Conservation (phyloP, 2,888 invertebrate genomes). For the Drosophila differens region DNA sequence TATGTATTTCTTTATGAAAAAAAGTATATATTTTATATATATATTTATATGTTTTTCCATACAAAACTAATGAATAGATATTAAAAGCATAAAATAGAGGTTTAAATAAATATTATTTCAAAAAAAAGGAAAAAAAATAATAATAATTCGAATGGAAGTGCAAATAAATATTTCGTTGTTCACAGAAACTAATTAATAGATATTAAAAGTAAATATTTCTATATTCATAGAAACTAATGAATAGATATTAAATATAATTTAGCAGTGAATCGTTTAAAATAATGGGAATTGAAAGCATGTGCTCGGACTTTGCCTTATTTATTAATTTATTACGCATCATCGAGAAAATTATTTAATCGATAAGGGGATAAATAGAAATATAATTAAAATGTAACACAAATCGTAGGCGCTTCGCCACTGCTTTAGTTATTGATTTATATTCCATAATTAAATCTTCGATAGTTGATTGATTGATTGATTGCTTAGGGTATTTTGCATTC, state of each 20-base stretch:
- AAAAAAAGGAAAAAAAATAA: not conserved
- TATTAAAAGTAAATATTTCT: not conserved
- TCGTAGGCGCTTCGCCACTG: not conserved
- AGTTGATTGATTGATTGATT: not conserved
- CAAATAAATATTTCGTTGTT: not conserved
- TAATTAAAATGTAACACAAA: not conserved
- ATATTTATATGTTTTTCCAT: too few relatives aligned
- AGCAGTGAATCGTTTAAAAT: not conserved
- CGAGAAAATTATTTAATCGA: not conserved
- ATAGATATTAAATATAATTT: not conserved
- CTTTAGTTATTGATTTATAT: not conserved
- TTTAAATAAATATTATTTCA: too few relatives aligned
- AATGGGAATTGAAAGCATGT: not conserved
- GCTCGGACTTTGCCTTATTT: not conserved
- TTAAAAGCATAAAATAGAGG: not conserved
- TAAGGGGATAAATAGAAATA: not conserved
- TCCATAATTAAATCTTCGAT: not conserved
- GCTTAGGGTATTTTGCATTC: constrained; percentile 15
- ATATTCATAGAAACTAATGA: not conserved
- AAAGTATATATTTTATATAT: not conserved
- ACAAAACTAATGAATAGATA: not conserved
- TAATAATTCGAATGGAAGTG: not conserved
- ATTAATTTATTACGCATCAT: not conserved
- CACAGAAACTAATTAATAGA: not conserved
- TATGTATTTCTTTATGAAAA: not conserved